Evolutionary conservation across 2,888 invertebrate species (phyloP), one percentile per base, ranked within the genome.

Genomic region (Drosophila diplacantha): DNA sequence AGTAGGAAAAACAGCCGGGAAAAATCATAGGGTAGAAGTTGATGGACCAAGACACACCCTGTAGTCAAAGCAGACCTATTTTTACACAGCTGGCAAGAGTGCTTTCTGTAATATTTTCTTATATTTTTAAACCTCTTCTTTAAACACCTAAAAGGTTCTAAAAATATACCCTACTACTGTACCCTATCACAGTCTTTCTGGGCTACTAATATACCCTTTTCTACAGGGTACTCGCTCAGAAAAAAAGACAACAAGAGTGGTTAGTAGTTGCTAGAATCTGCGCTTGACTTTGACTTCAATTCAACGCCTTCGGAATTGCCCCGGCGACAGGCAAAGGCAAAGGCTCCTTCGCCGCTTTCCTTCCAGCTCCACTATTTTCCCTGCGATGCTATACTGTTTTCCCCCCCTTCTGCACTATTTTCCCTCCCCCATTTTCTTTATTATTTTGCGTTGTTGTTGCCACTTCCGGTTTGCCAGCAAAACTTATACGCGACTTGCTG

Each of bases 231-330:
- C 11, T 7, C 5, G 14, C 18, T 5, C 6, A 32, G 20, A 59
- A 51, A 44, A 38, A 9, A 8, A 35, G 11, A 34, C 29, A 50
- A 26, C 12, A 35, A 34, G 29, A 22, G 31, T 14, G 39, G 22
- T 14, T 29, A 29, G 60, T 46, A 41, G 29, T 22, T 47, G n/a
- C 32, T 32, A 16, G 34, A 65, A 67, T 66, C 68, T 68, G 70
- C 49, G 69, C 74, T 72, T 74, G 81, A 72, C 78, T 76, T 71
- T 71, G 67, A 72, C 74, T 74, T 64, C 66, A 62, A 74, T 69
- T 80, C 74, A 69, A 76, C 80, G 77, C 76, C 73, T 77, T 73
- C 60, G 49, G 60, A 81, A 75, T 68, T 81, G 70, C 68, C 49
- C 46, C 56, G 64, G 61, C 55, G 59, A 53, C 73, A 59, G 53